These are phyloP conservation scores for Spodoptera picta DNA, from an alignment of 2,888 invertebrate genomes.

Conservation along the genomic window DNA sequence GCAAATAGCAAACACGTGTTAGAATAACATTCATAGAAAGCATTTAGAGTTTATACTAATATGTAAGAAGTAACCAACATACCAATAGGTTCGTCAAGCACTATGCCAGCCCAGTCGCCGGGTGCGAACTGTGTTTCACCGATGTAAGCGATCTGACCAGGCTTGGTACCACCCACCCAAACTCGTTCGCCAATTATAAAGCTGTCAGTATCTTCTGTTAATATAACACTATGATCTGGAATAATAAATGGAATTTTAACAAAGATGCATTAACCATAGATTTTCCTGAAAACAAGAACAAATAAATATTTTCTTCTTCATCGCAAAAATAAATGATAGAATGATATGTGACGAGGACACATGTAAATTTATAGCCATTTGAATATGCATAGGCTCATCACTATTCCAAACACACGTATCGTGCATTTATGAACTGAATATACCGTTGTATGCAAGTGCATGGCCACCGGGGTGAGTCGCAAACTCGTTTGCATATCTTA, in stretches of 20 bases:
- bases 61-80: constrained; percentile 61
- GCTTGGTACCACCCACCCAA: constrained; percentile 97
- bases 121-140: constrained; percentile 99
- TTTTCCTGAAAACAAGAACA: constrained; percentile 9
- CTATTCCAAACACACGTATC: constrained; percentile 73
- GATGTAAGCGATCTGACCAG: constrained; percentile 97
- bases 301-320: not conserved
- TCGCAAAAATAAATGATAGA: constrained; percentile 60
- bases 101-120: constrained; percentile 99
- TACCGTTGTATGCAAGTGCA: constrained; percentile 82
- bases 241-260: constrained; percentile 56
- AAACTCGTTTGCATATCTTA: constrained; percentile 78
- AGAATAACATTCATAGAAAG: not conserved
- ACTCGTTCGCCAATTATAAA: constrained; percentile 98
- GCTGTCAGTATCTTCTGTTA: constrained; percentile 97
- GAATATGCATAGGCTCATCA: constrained; percentile 72
- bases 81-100: constrained; percentile 98
- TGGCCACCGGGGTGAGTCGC: constrained; percentile 75
- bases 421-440: constrained; percentile 74
- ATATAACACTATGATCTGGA: constrained; percentile 94
- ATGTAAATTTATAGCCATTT: constrained; percentile 68
- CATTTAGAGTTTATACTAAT: not conserved
- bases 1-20: constrained; percentile 54
- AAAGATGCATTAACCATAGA: not conserved
- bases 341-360: constrained; percentile 56